phyloP scores from a whole-genome alignment of 30 jellyfish, hydroid and myxozoan genomes.

The Hydractinia symbiolongicarpus region DNA sequence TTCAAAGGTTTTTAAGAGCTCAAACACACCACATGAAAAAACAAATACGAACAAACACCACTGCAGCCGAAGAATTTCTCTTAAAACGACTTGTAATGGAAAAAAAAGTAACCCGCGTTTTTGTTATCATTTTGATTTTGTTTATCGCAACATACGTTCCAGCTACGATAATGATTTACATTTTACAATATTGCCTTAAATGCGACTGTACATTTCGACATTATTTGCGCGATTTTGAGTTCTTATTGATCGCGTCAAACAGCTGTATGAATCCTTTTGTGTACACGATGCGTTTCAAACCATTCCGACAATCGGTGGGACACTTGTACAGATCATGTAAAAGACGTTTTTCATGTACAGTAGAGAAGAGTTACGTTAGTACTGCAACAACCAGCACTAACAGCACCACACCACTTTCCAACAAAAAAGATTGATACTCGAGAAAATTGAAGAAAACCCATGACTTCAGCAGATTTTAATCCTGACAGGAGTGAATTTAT shows the following conservation, averaged over 20 bases:
- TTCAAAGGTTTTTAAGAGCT: background rate
- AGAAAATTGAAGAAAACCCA: too few relatives aligned
- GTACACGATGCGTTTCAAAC: conserved; percentile 52
- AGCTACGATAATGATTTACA: conserved; percentile 61
- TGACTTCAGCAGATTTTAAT: too few relatives aligned
- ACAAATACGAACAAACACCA: background rate
- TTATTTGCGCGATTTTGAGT: conserved; percentile 64
- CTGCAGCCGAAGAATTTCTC: conserved; percentile 7
- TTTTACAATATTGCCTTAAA: conserved; percentile 49
- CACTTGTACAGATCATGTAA: background rate
- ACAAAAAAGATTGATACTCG: too few relatives aligned
- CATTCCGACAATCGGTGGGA: conserved; percentile 4
- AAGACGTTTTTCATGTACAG: background rate
- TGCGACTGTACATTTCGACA: conserved; percentile 67
- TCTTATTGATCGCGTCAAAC: conserved; percentile 52
- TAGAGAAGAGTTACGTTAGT: too few relatives aligned
- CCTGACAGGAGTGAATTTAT: too few relatives aligned
- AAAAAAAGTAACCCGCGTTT: conserved; percentile 65
- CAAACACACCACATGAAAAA: background rate
- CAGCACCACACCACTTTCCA: too few relatives aligned
- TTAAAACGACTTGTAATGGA: conserved; percentile 44
- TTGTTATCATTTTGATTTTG: conserved; percentile 48
- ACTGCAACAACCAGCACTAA: too few relatives aligned
- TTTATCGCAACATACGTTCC: conserved; percentile 60
- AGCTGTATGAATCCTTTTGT: conserved; percentile 80